Evolutionary conservation across 2,797 vertebrate species (phyloP), one percentile per base, ranked within the genome.

Genomic region (Neosilurus hyrtlii): DNA sequence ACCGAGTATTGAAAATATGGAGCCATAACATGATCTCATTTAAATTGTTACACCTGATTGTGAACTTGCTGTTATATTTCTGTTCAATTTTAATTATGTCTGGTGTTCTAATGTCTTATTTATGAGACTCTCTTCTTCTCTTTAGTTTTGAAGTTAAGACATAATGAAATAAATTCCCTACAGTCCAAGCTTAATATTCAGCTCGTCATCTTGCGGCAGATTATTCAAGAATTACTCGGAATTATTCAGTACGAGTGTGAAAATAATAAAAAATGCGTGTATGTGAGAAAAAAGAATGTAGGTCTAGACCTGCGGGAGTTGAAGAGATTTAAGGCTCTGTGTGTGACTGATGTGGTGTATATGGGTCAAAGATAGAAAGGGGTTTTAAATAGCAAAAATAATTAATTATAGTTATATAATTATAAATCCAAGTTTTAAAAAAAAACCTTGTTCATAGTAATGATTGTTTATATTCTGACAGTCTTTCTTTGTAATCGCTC

Each of bases 291-390:
- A 18, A 35, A 54, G 54, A 57, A 75, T 75, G 72, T 77, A 63
- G 75, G 75, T 77, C 59, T 18, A 59, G 37, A 63, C 75, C 59
- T 62, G 1, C 1, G 75, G 59, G 75, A 77, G 35, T 49, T 49
- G 22, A 18, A 22, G 18, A 14, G 35, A 22, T 56, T 43, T 59
- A 61, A 62, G 57, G n/a, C 22, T 63, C 1, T 24, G 59, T 16
- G 35, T 43, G 3, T 9, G 56, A 43, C 56, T 76, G 10, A 62
- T 76, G 10, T n/a, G 9, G 74, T 62, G 35, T 77, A 77, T 77
- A 24, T 77, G 35, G 74, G 74, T 43, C 74, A 77, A 77, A 43
- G 12, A 62, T 16, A 24, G 24, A 54, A 73, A 54, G 7, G 22
- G 67, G 26, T 11, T 74, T 57, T 35, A 35, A 57, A 74, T 35